Conservation (phyloP, 2,888 invertebrate species). For the Zygogramma bicolorata region DNA sequence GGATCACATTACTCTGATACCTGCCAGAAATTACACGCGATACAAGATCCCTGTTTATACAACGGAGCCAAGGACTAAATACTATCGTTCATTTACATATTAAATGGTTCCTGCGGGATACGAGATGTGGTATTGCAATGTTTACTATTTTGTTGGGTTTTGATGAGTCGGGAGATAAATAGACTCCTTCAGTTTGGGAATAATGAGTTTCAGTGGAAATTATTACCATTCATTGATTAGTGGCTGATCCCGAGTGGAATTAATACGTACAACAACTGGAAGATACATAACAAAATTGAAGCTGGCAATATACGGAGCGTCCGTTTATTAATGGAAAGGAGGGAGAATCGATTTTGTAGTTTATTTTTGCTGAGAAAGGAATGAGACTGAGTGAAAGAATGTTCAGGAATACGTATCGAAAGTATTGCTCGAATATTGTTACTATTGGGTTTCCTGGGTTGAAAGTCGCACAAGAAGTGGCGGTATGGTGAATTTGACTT, state of each 20-base stretch:
- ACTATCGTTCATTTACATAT: neutral
- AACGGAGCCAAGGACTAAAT: constrained; percentile 6
- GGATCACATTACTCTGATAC: constrained; percentile 6
- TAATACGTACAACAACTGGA: neutral
- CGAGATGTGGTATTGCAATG: neutral
- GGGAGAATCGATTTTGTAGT: too few relatives aligned
- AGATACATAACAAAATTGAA: too few relatives aligned
- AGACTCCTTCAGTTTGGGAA: neutral
- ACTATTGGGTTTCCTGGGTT: too few relatives aligned
- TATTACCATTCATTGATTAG: neutral
- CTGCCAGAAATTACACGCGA: constrained; percentile 1
- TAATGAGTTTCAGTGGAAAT: neutral
- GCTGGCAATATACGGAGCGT: too few relatives aligned
- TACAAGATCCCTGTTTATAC: neutral
- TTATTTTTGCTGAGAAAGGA: too few relatives aligned
- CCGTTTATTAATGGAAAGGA: too few relatives aligned
- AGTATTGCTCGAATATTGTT: too few relatives aligned
- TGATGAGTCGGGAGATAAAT: neutral
- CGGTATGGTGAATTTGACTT: too few relatives aligned
- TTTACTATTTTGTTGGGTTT: neutral
- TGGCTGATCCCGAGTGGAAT: too few relatives aligned
- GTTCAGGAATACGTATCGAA: too few relatives aligned
- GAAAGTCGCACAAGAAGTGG: too few relatives aligned
- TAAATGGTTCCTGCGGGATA: neutral
- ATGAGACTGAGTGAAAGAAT: too few relatives aligned